Percentiles rank a stretch among this genome's conserved stretches.
Conservation (phyloP, 2,888 invertebrate species). For the Drosophila colorata region DNA sequence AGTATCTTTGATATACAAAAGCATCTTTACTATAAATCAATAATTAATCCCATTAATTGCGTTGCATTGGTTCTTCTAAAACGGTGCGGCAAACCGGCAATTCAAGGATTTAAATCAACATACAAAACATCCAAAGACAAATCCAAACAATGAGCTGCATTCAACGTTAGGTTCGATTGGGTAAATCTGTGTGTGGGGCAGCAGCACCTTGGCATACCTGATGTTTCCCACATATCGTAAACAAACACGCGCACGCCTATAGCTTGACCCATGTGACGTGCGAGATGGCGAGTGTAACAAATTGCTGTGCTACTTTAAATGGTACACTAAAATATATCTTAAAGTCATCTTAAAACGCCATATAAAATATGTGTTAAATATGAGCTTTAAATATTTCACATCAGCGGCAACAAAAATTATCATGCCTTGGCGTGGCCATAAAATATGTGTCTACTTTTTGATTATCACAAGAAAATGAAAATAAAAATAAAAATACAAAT, state of each 20-base stretch:
- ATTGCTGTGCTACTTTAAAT: slow-evolving; percentile 74
- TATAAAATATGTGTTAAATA: slow-evolving; percentile 64
- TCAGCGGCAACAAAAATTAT: slow-evolving; percentile 43
- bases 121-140: not conserved
- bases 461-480: slow-evolving; percentile 42
- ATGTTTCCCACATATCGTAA: slow-evolving; percentile 40
- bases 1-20: not conserved
- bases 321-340: slow-evolving; percentile 64
- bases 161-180: not conserved
- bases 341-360: slow-evolving; percentile 59
- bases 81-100: not conserved
- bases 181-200: slow-evolving; percentile 5
- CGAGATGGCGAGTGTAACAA: slow-evolving; percentile 53
- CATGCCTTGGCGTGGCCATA: slow-evolving; percentile 54
- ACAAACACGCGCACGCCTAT: slow-evolving; percentile 4
- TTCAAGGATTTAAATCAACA: slow-evolving; percentile 1
- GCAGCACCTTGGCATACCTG: slow-evolving; percentile 32
- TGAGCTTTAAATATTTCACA: slow-evolving; percentile 59
- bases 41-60: not conserved
- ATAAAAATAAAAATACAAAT: slow-evolving; percentile 5
- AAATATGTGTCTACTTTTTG: slow-evolving; percentile 60
- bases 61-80: not conserved
- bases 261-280: slow-evolving; percentile 35
- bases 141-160: slow-evolving; percentile 23
- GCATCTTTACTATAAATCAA: not conserved